Evolutionary conservation across 37 sponge, comb jelly and placozoan genomes (phyloP), one percentile per base, ranked within the genome.

Genomic region (Spongilla lacustris): DNA sequence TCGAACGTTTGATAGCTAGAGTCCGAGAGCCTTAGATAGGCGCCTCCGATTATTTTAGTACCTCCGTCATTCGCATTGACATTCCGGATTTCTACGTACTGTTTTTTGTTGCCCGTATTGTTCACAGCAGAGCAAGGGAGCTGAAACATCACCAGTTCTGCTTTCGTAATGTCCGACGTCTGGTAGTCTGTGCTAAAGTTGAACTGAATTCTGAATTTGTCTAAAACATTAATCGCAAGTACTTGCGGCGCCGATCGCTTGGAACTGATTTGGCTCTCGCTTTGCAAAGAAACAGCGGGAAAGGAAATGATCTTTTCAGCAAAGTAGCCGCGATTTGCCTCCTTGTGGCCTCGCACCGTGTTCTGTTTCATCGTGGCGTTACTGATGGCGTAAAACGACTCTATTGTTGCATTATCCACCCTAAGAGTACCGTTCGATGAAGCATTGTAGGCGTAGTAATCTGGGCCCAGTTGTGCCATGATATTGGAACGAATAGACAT

Each of bases 121-220:
- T 36, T 71, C 1, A 23, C 50, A 13, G 77, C 50, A 13, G 77
- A 71, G 33, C 83, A 28, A n/a, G 78, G 81, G 22, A 58, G 37
- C 66, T 92, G 92, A 81, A 77, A 88, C 4, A 92, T 82, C 14
- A 92, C 70, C 10, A 92, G 89, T 30, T 92, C 68, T 29, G 89
- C 89, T 36, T 74, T 50, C 2, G 78, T 66, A 4, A 89, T 71
- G 50, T 72, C 66, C 0, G 37, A 46, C 0, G 79, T 73, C 22
- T 78, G 30, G 38, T 36, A 28, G 29, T 72, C 67, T 11, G 83
- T 38, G 30, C 13, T 2, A 41, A 89, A 89, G 36, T 83, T 30
- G 25, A 88, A 76, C 2, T 41, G 26, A 34, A 82, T 68, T 36
- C 38, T 37, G 38, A 82, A 88, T 23, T 46, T 69, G 29, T 30